These are phyloP conservation scores for Etheostoma cragini DNA, from an alignment of 2,113 vertebrate species.

Conservation along the genomic window DNA sequence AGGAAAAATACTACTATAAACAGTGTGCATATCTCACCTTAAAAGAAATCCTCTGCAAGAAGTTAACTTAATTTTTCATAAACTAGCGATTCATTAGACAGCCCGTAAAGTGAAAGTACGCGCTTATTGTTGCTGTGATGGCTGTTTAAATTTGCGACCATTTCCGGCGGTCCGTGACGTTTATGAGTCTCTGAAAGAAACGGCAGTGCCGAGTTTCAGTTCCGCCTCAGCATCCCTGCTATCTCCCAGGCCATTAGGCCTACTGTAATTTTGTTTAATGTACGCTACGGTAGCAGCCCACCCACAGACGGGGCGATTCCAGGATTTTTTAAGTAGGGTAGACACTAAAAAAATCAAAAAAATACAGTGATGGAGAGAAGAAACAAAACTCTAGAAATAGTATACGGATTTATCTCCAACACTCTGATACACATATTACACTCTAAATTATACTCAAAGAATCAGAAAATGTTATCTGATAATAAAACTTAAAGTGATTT, in stretches of 20 bases:
- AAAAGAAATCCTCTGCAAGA: neutral
- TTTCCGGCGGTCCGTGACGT: constrained; percentile 63
- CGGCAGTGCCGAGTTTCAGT: constrained; percentile 16
- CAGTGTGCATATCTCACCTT: constrained; percentile 24
- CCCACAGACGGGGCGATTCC: too few relatives aligned
- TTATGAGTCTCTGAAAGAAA: constrained; percentile 45
- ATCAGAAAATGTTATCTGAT: neutral
- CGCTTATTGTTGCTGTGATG: constrained; percentile 62
- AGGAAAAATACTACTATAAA: neutral
- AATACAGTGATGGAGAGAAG: neutral
- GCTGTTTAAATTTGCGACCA: constrained; percentile 68
- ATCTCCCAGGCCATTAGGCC: neutral
- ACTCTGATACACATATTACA: neutral
- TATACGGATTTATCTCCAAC: neutral
- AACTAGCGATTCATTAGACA: constrained; percentile 2
- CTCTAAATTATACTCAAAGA: too few relatives aligned
- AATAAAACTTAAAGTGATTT: neutral
- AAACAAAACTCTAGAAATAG: neutral
- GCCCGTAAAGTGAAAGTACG: constrained; percentile 37
- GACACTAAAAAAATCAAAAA: too few relatives aligned
- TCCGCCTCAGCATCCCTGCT: constrained; percentile 24
- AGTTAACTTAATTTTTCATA: constrained; percentile 1
- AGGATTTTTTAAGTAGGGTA: too few relatives aligned
- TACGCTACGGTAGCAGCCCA: too few relatives aligned
- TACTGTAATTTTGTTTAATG: too few relatives aligned